Evolutionary conservation across 2,797 vertebrate genomes (phyloP).

Genomic region (Coregonus ussuriensis): DNA sequence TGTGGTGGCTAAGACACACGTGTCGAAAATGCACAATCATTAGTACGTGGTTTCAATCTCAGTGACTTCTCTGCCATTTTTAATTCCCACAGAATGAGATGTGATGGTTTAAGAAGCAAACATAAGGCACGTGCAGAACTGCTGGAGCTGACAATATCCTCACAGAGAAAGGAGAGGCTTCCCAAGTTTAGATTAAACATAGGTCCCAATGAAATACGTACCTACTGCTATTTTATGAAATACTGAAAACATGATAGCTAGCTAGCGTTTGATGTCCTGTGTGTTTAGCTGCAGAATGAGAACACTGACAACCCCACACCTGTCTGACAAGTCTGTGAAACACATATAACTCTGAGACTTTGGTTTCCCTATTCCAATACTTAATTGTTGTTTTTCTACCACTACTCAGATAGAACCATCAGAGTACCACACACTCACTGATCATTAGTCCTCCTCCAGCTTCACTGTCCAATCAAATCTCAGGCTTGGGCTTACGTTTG

Average conservation of each 20-base stretch:
- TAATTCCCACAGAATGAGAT: slow-evolving; percentile 62
- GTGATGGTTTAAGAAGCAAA: slow-evolving; percentile 75
- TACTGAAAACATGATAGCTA: slow-evolving; percentile 35
- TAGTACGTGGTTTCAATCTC: slow-evolving; percentile 42
- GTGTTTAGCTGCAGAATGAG: slow-evolving; percentile 1
- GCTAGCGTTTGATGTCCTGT: background rate
- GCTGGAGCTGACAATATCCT: slow-evolving; percentile 65
- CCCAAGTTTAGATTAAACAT: slow-evolving; percentile 46
- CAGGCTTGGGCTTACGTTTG: slow-evolving; percentile 60
- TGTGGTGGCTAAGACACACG: slow-evolving; percentile 61
- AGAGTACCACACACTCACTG: slow-evolving; percentile 58
- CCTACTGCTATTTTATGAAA: slow-evolving; percentile 61
- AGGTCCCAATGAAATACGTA: slow-evolving; percentile 59
- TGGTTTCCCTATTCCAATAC: slow-evolving; percentile 75
- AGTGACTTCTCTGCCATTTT: slow-evolving; percentile 50
- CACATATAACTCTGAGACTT: slow-evolving; percentile 65
- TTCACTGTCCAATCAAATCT: slow-evolving; percentile 56
- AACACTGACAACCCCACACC: background rate
- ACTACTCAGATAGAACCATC: slow-evolving; percentile 39
- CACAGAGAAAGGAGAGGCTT: slow-evolving; percentile 39
- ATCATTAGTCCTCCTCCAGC: slow-evolving; percentile 57
- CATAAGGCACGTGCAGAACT: slow-evolving; percentile 82
- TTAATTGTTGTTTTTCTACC: slow-evolving; percentile 54
- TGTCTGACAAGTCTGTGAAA: slow-evolving; percentile 33
- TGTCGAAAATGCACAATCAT: slow-evolving; percentile 57